Evolutionary conservation across 2,888 invertebrate species (phyloP), one percentile per base, ranked within the genome.

Genomic region (Odontothrips loti): DNA sequence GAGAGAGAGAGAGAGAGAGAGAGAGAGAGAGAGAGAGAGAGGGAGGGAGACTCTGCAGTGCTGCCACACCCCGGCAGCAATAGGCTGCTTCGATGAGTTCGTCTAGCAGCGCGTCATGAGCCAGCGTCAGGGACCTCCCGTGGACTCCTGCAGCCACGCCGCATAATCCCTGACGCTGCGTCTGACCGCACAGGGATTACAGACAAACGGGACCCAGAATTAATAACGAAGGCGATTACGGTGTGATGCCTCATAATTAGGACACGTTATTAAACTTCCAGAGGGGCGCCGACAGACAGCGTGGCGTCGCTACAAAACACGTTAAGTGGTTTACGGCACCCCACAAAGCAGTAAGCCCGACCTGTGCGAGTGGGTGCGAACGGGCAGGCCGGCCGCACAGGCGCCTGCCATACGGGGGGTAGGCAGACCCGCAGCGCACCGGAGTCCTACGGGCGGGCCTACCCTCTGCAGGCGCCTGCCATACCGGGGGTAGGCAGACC

Each of bases 211-310:
- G 15, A 15, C 27, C 6, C 68, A 12, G 68, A 75, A 75, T 75
- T 75, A 75, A 75, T 75, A 75, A 75, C 27, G 23, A 9, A 10
- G 68, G 68, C 68, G 68, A 75, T 75, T 75, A 75, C 23, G 68
- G 68, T 75, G 27, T 75, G 68, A 75, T 27, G 68, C 68, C 58
- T 20, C 58, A 58, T 58, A 58, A 58, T 75, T 27, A 27, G 68
- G 68, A 9, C 68, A 27, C 68, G 34, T 58, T 58, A 58, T 58
- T 58, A 58, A 58, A 58, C 58, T n/a, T 58, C 58, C 58, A 17
- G 15, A 17, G 58, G 58, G 20, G 58, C 58, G n/a, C 12, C 58
- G 15, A 15, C 58, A 51, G 51, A 12, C 34, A n/a, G n/a, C n/a
- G n/a, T n/a, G n/a, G 34, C 34, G 34, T n/a, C 34, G 34, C 34